Evolutionary conservation across 1,140 invertebrate genomes (phyloP).

Genomic region (Tribolium madens): DNA sequence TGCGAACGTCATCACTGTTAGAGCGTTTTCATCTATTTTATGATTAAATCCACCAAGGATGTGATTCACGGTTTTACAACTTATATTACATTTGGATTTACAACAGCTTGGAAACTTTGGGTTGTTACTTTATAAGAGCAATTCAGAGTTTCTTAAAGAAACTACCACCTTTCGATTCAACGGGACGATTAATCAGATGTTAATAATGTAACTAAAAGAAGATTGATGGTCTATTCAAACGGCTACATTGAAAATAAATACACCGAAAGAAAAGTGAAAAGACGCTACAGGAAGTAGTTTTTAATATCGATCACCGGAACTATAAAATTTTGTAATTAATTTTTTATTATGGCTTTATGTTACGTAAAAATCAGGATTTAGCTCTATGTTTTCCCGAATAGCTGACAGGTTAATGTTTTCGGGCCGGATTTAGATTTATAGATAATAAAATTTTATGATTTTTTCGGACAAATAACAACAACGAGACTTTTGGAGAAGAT

Average conservation of each 20-base stretch:
- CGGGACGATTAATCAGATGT: not conserved
- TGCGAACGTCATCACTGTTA: not conserved
- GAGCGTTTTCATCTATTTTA: constrained; percentile 24
- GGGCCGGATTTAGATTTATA: constrained; percentile 3
- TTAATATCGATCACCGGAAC: not conserved
- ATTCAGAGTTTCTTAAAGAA: not conserved
- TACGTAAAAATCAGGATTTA: constrained; percentile 1
- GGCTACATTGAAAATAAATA: not conserved
- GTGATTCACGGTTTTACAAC: constrained; percentile 9
- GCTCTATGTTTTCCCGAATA: not conserved
- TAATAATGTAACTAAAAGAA: not conserved
- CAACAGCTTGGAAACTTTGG: not conserved
- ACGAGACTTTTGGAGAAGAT: too few relatives aligned
- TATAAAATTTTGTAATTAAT: not conserved
- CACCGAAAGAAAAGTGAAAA: not conserved
- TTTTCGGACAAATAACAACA: not conserved
- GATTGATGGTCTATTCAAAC: not conserved
- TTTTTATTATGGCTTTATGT: not conserved
- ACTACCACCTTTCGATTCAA: not conserved
- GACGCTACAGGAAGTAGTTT: not conserved
- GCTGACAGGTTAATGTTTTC: not conserved
- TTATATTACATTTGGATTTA: constrained; percentile 14
- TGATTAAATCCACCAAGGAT: constrained; percentile 15
- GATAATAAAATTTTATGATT: not conserved
- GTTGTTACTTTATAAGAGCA: not conserved